Conservation (phyloP, 2,113 vertebrate genomes). For the Ammodramus savannarum region DNA sequence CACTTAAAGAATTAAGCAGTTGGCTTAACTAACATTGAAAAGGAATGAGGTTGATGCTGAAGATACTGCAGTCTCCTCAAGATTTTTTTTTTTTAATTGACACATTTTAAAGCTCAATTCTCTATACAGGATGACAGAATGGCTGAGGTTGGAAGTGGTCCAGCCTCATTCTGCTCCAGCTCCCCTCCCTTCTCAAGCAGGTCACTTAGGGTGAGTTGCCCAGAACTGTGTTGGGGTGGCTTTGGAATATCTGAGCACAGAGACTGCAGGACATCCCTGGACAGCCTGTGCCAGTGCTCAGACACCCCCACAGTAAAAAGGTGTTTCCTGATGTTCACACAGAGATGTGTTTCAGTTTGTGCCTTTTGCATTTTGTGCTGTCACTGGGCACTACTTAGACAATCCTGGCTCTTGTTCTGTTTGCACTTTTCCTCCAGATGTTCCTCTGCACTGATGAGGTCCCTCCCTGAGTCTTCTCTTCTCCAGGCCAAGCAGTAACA, state of each 20-base stretch:
- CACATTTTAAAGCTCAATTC: neutral
- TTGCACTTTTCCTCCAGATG: neutral
- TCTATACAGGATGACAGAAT: neutral
- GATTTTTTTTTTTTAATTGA: neutral
- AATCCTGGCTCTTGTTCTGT: rapidly evolving
- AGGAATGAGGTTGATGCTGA: neutral
- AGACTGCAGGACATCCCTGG: neutral
- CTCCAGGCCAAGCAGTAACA: neutral
- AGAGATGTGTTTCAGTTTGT: neutral
- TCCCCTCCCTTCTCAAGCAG: neutral
- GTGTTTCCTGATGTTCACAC: neutral
- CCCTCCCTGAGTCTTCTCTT: neutral
- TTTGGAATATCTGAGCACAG: neutral
- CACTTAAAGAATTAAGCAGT: neutral
- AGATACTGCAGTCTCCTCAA: neutral
- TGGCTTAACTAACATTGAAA: neutral
- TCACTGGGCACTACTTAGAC: neutral
- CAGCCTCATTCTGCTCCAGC: neutral
- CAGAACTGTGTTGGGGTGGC: neutral
- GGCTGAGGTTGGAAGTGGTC: neutral
- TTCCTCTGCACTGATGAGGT: neutral
- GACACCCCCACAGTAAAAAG: neutral
- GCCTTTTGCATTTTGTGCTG: neutral
- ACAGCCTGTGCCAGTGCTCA: neutral
- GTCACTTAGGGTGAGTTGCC: neutral